Base-by-base conservation (phyloP, 2,888 invertebrate species). In the Lasioglossum calceatum region DNA sequence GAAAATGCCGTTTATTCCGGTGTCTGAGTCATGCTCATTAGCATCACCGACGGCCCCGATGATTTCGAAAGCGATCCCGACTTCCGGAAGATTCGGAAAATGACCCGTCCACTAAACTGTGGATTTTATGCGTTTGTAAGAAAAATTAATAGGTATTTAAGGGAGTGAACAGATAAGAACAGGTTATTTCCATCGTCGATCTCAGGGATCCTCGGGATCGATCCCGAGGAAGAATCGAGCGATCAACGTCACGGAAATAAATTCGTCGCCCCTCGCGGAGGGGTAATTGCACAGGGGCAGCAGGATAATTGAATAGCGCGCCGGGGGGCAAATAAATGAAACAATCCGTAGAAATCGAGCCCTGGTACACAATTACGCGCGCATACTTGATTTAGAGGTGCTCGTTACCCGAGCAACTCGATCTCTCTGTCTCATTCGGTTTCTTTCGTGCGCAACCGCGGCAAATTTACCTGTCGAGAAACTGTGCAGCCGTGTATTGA, bases 261-360 rank as follows among this genome's bases (percentile, higher is more conserved):
- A 84, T 84, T 77, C 70, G 19, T 71, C 32, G 70, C 70, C 4
- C 4, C 3, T 36, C n/a, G 32, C 32, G 61, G 19, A 23, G 39
- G 39, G 10, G 67, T 85, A 85, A 81, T 82, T 86, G 77, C 61
- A 81, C 50, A 23, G 47, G 47, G 47, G 74, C 77, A 71, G 39
- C 61, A 42, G 50, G 74, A 86, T 86, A 86, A 86, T 86, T 86
- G 81, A 86, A 86, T 86, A 70, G 54, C 44, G 3, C 14, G 67
- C 67, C 67, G 5, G 75, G 74, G 14, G 61, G 73, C 58, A 70
- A 75, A 86, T 86, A 86, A 86, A 81, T 86, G 16, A 71, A 86
- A 86, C 77, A 67, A 81, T 61, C 77, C 39, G 70, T 58, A 74
- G 74, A 75, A 84, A 84, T 77, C 77, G 54, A 47, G 61, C 32